Conservation (phyloP, 2,888 invertebrate species). For the Dromius quadrimaculatus region DNA sequence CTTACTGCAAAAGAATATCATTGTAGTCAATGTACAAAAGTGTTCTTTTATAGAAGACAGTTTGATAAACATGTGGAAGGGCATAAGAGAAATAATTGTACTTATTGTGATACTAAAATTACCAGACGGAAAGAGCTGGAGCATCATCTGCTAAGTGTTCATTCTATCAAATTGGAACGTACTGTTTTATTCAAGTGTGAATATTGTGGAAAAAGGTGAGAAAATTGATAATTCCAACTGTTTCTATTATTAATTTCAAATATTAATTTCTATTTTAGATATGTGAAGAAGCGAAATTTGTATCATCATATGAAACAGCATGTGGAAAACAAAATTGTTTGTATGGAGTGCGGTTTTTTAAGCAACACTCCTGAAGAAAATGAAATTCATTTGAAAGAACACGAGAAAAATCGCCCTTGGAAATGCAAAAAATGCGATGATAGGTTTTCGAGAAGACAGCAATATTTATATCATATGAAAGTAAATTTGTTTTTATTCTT, state of each 20-base stretch:
- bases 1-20: constrained; percentile 46
- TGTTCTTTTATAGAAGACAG: constrained; percentile 61
- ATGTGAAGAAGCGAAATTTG: constrained; percentile 57
- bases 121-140: constrained; percentile 61
- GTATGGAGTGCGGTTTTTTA: constrained; percentile 62
- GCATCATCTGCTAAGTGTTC: constrained; percentile 61
- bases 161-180: constrained; percentile 57
- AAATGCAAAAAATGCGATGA: constrained; percentile 61
- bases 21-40: constrained; percentile 56
- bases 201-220: constrained; percentile 57
- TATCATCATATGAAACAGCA: constrained; percentile 62
- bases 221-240: neutral
- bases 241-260: neutral
- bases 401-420: constrained; percentile 60
- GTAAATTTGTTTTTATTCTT: constrained; percentile 52
- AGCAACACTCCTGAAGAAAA: constrained; percentile 58
- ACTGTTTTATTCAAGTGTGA: constrained; percentile 55
- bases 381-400: constrained; percentile 59
- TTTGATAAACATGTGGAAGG: constrained; percentile 62
- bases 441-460: constrained; percentile 61
- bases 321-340: constrained; percentile 61
- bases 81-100: constrained; percentile 63
- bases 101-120: constrained; percentile 62
- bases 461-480: constrained; percentile 61
- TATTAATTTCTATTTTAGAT: constrained; percentile 48